Percentiles rank a stretch among this genome's conserved stretches.
Conservation (phyloP, 2,888 invertebrate genomes). For the Calliphora vomitoria region DNA sequence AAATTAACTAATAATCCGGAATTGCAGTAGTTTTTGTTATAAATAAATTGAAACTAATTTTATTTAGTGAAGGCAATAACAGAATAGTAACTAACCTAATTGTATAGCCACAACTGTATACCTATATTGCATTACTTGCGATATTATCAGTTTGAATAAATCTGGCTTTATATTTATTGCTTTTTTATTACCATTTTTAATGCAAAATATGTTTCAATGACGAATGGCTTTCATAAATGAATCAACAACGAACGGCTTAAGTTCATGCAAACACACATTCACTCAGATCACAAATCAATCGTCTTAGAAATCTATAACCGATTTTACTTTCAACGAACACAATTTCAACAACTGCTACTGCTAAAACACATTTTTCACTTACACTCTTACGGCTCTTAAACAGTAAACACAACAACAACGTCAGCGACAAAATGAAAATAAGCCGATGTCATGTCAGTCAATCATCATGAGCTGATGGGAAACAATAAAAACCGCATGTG, state of each 20-base stretch:
- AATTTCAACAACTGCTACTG: slow-evolving; percentile 7
- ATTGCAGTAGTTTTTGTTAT: too few species aligned
- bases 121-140: too few species aligned
- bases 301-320: slow-evolving; percentile 38
- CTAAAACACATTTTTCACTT: slow-evolving; percentile 6
- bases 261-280: slow-evolving; percentile 13
- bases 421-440: slow-evolving; percentile 36
- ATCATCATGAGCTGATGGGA: slow-evolving; percentile 59
- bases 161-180: slow-evolving; percentile 24
- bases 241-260: slow-evolving; percentile 52
- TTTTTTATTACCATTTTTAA: slow-evolving; percentile 34
- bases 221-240: slow-evolving; percentile 58
- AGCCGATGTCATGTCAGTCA: slow-evolving; percentile 68
- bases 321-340: slow-evolving; percentile 10
- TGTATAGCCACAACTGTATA: too few species aligned
- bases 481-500: slow-evolving; percentile 71
- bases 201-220: slow-evolving; percentile 41
- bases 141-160: slow-evolving; percentile 9
- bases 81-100: too few species aligned
- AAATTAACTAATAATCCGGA: too few species aligned
- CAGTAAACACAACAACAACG: slow-evolving; percentile 6
- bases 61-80: too few species aligned
- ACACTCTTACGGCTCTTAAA: background rate
- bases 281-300: slow-evolving; percentile 21
- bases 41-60: too few species aligned